These are phyloP conservation scores for Oostethus manadensis DNA, from an alignment of 2,113 vertebrate genomes.

Conservation along the genomic window DNA sequence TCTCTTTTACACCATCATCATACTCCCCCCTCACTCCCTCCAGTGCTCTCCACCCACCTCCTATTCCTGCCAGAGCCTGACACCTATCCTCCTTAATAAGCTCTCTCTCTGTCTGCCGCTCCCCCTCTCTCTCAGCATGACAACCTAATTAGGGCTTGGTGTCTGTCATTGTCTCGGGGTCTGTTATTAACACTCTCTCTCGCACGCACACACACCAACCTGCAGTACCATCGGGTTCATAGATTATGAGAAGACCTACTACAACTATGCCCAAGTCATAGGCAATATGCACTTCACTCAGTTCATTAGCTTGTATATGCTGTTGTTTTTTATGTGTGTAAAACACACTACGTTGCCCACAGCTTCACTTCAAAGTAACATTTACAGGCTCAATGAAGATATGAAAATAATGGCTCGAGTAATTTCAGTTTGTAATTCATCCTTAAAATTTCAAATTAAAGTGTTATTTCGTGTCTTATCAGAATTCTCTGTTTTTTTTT, in stretches of 20 bases:
- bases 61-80: slow-evolving; percentile 60
- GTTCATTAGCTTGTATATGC: slow-evolving; percentile 1
- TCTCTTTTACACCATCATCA: slow-evolving; percentile 29
- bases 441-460: not conserved
- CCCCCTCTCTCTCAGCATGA: slow-evolving; percentile 50
- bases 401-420: not conserved
- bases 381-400: not conserved
- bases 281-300: slow-evolving; percentile 13
- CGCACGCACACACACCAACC: slow-evolving; percentile 20
- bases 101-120: slow-evolving; percentile 9
- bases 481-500: not conserved
- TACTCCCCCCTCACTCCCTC: slow-evolving; percentile 15
- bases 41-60: slow-evolving; percentile 44
- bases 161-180: slow-evolving; percentile 66
- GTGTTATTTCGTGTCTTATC: not conserved
- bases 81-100: slow-evolving; percentile 68
- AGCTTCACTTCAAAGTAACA: not conserved
- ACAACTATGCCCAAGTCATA: not conserved
- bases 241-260: slow-evolving; percentile 16
- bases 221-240: slow-evolving; percentile 29
- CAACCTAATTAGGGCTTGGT: slow-evolving; percentile 70
- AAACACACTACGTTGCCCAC: not conserved
- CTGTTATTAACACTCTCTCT: slow-evolving; percentile 59
- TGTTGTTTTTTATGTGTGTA: not conserved
- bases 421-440: not conserved